A percentile compares a stretch with the other conserved stretches of the same genome.
phyloP scores from a whole-genome alignment of 2,797 vertebrate species.

The Podargus strigoides region DNA sequence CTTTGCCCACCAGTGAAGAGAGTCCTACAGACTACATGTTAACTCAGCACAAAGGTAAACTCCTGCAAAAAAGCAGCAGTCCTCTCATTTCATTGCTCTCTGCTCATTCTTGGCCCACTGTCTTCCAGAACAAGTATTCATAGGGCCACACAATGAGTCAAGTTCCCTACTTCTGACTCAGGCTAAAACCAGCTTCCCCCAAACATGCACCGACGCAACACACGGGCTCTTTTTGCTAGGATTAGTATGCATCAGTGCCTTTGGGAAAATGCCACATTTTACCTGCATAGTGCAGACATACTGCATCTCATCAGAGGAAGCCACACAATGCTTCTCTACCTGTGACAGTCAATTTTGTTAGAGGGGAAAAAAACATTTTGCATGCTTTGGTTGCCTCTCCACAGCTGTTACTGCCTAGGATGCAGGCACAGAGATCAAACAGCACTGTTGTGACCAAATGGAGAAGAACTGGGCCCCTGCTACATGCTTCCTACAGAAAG shows the following conservation, averaged over 20 bases:
- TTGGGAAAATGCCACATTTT: neutral
- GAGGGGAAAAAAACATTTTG: accelerated
- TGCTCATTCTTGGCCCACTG: neutral
- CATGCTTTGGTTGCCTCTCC: neutral
- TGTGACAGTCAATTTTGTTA: neutral
- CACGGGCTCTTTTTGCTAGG: neutral
- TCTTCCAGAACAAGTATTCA: neutral
- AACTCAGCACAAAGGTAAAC: neutral
- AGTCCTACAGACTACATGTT: neutral
- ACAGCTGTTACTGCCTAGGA: neutral
- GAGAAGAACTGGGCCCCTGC: neutral
- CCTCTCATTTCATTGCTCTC: neutral
- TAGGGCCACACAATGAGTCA: neutral
- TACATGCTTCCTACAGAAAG: neutral
- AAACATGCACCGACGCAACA: neutral
- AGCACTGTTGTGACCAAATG: neutral
- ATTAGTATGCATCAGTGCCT: neutral
- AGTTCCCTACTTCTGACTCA: neutral
- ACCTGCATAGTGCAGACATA: neutral
- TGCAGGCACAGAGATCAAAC: neutral
- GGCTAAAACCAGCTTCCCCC: neutral
- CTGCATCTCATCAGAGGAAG: neutral
- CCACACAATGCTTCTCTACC: neutral
- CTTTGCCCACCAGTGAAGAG: neutral
- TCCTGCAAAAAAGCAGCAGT: neutral